Base-by-base conservation (phyloP, 2,113 vertebrate species). In the Pterocles gutturalis region DNA sequence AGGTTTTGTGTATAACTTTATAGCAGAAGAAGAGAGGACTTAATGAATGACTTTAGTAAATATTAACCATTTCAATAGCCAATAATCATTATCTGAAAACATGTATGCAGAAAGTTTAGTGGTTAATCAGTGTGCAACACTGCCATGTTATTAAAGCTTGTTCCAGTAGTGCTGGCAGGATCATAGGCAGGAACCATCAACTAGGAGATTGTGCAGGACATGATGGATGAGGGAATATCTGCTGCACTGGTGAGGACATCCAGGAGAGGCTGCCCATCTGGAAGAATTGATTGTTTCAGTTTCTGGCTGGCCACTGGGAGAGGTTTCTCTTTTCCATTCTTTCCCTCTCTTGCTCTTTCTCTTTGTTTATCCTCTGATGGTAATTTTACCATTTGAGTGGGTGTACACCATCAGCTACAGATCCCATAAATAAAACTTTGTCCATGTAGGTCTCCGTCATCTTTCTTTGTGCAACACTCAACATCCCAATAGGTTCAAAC, bases 391-490 rank as follows among this genome's bases (percentile, higher is more conserved):
- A 1, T 66, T 49, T 33, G 7, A 51, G 19, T n/a, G 38, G 75
- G 22, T 3, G 10, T 7, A 19, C 38, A 15, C 12, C 38, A 55
- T 12, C 48, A 76, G 8, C 51, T 85, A 43, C 11, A 46, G 4
- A 51, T 11, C 8, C 17, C 41, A 36, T 20, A 9, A 67, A 62
- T 13, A 58, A 34, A 79, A 31, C 12, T 70, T 46, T 70, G 20
- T 13, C 26, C 1, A 0, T 14, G 11, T 66, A 57, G n/a, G 5
- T 5, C 13, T 64, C 21, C 6, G 25, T 84, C 43, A 4, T 31
- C 28, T 41, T 64, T 51, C 73, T 73, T 78, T 48, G 18, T 62
- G 25, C 33, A 66, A n/a, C 3, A 3, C 7, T 48, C 60, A 66
- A 21, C 17, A 49, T 54, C 14, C 51, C 28, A 49, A 24, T 16